phyloP scores from a whole-genome alignment of 2,113 vertebrate genomes.

The Leptobrachium ailaonicum region DNA sequence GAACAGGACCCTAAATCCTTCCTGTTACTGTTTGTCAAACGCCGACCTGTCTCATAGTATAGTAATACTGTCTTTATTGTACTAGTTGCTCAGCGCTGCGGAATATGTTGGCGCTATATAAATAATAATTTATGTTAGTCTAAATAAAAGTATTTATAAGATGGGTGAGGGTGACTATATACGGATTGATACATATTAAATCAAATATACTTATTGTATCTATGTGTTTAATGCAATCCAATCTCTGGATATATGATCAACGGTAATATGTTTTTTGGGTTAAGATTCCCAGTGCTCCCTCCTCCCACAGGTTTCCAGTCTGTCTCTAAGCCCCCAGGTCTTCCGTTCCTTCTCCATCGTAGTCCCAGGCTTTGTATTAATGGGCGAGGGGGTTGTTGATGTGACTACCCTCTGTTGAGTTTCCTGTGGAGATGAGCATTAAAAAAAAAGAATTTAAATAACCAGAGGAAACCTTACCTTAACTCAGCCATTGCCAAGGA shows the following conservation, averaged over 20 bases:
- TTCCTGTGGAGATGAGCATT: slow-evolving; percentile 17
- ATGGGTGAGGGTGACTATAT: not conserved
- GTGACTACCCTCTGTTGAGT: slow-evolving; percentile 39
- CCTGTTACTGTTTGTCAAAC: no score
- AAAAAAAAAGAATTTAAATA: not conserved
- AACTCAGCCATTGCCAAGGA: not conserved
- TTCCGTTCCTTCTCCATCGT: slow-evolving; percentile 27
- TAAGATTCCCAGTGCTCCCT: slow-evolving; percentile 27
- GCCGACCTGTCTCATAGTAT: no score
- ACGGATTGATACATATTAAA: not conserved
- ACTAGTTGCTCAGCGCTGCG: no score
- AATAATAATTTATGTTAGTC: no score
- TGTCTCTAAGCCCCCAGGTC: slow-evolving; percentile 43
- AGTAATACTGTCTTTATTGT: no score
- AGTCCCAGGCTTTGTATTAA: slow-evolving; percentile 22
- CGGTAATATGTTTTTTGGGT: slow-evolving; percentile 29
- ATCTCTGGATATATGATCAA: slow-evolving; percentile 25
- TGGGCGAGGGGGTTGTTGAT: slow-evolving; percentile 40
- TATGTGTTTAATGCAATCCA: slow-evolving; percentile 1
- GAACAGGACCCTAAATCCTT: no score
- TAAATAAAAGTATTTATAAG: no score
- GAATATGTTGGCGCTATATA: no score
- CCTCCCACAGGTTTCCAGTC: slow-evolving; percentile 43
- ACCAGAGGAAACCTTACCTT: not conserved
- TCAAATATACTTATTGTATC: not conserved